Evolutionary conservation across 2,797 vertebrate genomes (phyloP).

Genomic region (Phylloscopus collybita): DNA sequence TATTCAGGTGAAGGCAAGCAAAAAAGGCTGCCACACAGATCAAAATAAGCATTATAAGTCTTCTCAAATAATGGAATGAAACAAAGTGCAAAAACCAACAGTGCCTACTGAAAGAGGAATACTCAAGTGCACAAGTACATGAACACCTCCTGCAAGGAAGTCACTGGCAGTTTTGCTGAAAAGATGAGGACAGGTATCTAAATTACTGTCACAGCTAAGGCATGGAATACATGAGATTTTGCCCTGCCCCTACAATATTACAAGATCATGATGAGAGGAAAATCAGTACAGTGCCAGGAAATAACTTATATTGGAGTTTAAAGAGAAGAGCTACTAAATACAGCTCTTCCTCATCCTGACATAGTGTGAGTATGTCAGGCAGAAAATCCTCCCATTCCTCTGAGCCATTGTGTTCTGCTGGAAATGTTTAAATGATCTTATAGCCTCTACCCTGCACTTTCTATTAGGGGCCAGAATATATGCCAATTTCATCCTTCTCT

Average conservation of each 20-base stretch:
- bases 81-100: not conserved
- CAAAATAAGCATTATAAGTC: not conserved
- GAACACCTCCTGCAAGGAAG: not conserved
- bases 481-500: not conserved
- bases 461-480: not conserved
- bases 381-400: not conserved
- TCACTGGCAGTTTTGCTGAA: not conserved
- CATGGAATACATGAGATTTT: not conserved
- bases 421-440: not conserved
- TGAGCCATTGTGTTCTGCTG: not conserved
- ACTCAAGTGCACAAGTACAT: not conserved
- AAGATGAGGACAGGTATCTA: not conserved
- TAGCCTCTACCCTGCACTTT: not conserved
- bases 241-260: not conserved
- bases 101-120: not conserved
- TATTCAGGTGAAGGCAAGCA: not conserved
- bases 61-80: not conserved
- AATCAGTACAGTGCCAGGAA: not conserved
- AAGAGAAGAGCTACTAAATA: not conserved
- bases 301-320: not conserved
- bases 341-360: not conserved
- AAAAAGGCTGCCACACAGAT: not conserved
- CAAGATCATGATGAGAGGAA: not conserved
- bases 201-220: not conserved
- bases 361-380: not conserved